Evolutionary conservation across 2,113 vertebrate species (phyloP).

Genomic region (Castor canadensis): DNA sequence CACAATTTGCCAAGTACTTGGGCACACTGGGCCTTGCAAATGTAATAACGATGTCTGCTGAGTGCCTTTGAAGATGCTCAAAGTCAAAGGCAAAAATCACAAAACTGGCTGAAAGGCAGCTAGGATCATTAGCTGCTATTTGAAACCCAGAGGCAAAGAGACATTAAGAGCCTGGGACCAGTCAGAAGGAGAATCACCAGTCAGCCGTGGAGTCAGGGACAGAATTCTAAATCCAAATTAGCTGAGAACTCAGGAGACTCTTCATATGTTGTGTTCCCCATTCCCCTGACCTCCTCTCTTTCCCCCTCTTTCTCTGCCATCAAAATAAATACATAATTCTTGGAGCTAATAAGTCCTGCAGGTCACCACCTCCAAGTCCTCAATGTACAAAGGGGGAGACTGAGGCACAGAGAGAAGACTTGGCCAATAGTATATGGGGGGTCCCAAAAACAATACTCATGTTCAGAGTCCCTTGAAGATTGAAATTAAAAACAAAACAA

Average conservation of each 20-base stretch:
- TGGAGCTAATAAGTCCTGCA: background rate
- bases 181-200: constrained; percentile 22
- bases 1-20: constrained; percentile 64
- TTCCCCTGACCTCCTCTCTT: background rate
- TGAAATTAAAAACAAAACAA: background rate
- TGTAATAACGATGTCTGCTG: constrained; percentile 41
- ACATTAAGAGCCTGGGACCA: constrained; percentile 40
- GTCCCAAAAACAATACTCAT: background rate
- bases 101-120: constrained; percentile 39
- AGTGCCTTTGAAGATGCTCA: constrained; percentile 63
- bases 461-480: background rate
- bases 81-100: constrained; percentile 66
- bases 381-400: background rate
- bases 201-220: constrained; percentile 12
- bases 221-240: constrained; percentile 36
- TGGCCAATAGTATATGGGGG: background rate
- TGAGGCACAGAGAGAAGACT: background rate
- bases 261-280: background rate
- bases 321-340: background rate
- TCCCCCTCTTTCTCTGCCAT: background rate
- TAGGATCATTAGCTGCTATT: constrained; percentile 59
- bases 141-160: constrained; percentile 61
- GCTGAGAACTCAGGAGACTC: background rate
- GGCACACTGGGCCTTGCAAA: background rate
- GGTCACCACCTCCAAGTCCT: background rate